phyloP scores from a whole-genome alignment of 2,113 vertebrate genomes.

The Corythoichthys intestinalis region DNA sequence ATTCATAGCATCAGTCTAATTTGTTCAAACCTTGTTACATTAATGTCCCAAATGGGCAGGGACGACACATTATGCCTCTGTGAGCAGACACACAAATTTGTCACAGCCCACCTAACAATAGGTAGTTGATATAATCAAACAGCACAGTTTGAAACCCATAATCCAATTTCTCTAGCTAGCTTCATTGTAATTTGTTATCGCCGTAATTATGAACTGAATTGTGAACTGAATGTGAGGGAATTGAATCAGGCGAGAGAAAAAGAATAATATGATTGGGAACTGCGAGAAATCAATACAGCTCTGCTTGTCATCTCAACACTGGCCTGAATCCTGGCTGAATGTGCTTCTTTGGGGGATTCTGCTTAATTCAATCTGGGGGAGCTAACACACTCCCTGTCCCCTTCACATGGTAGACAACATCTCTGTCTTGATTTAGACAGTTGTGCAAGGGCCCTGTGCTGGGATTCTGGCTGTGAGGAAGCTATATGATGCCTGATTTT shows the following conservation, averaged over 20 bases:
- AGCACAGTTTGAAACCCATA: constrained; percentile 61
- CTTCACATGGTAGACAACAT: constrained; percentile 58
- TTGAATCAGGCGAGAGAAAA: constrained; percentile 61
- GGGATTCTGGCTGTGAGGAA: constrained; percentile 24
- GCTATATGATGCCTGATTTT: constrained; percentile 37
- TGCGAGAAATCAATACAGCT: constrained; percentile 64
- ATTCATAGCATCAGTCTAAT: constrained; percentile 56
- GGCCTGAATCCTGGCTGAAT: constrained; percentile 65
- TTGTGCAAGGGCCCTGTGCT: constrained; percentile 41
- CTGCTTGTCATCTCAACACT: constrained; percentile 56
- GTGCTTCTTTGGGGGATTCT: constrained; percentile 65
- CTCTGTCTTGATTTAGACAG: constrained; percentile 68
- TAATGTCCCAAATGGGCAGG: constrained; percentile 37
- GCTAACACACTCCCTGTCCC: constrained; percentile 63
- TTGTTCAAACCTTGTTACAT: constrained; percentile 51
- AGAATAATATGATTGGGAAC: constrained; percentile 69
- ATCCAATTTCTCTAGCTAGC: constrained; percentile 61
- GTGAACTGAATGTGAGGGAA: constrained; percentile 62
- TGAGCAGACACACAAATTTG: constrained; percentile 44
- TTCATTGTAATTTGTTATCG: constrained; percentile 65
- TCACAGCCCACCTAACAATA: constrained; percentile 53
- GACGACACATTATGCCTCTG: constrained; percentile 45
- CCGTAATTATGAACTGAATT: constrained; percentile 67
- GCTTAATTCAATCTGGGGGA: constrained; percentile 63
- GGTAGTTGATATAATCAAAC: constrained; percentile 66